These are phyloP conservation scores for Basileuterus tristriatus DNA, from an alignment of 2,797 vertebrate species.

Conservation along the genomic window DNA sequence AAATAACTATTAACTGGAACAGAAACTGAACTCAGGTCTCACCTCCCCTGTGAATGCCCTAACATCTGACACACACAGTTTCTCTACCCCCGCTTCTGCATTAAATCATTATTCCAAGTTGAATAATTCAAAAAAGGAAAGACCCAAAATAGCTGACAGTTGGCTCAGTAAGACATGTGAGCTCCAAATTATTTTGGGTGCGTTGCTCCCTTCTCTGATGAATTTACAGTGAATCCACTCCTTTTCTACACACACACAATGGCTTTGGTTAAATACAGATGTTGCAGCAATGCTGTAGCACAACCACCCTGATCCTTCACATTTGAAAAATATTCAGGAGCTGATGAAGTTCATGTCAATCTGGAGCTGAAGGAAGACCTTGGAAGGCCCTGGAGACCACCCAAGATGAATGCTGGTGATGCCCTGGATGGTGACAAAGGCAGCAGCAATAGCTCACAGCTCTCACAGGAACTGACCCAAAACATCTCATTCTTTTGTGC, in stretches of 20 bases:
- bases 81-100: not conserved
- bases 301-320: not conserved
- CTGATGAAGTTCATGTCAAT: not conserved
- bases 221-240: not conserved
- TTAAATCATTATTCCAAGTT: not conserved
- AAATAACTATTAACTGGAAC: not conserved
- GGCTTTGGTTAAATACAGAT: not conserved
- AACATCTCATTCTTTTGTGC: not conserved
- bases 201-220: not conserved
- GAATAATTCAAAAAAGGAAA: not conserved
- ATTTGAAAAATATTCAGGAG: not conserved
- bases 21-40: not conserved
- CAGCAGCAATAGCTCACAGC: not conserved
- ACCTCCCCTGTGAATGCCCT: not conserved
- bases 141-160: constrained; percentile 9
- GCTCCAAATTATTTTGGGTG: not conserved
- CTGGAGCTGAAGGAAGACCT: not conserved
- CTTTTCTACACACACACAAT: not conserved
- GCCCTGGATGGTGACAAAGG: not conserved
- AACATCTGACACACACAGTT: not conserved
- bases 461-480: not conserved
- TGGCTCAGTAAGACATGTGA: not conserved
- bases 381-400: not conserved
- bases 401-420: not conserved
- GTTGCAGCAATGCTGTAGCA: not conserved